Conservation (phyloP, 2,888 invertebrate genomes). For the Oscheius onirici region DNA sequence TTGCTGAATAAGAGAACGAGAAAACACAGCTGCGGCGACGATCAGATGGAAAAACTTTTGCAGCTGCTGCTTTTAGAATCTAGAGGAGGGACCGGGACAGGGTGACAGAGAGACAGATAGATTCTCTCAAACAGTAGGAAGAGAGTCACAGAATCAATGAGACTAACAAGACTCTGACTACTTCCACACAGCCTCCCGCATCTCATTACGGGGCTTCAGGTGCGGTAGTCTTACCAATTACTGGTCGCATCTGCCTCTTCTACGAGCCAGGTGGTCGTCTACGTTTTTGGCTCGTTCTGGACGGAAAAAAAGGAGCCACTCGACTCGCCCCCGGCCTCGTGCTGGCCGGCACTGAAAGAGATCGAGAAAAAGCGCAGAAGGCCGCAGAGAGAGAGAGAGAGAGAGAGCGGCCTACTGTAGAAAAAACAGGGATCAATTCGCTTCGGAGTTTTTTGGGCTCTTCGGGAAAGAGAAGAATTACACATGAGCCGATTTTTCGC, state of each 20-base stretch:
- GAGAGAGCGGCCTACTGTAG: not conserved
- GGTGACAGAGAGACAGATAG: too few species aligned
- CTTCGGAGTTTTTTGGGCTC: too few species aligned
- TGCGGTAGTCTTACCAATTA: not conserved
- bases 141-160: not conserved
- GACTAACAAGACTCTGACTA: not conserved
- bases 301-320: constrained; percentile 11
- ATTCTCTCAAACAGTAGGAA: not conserved
- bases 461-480: not conserved
- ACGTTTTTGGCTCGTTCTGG: constrained; percentile 8
- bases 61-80: too few species aligned
- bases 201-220: constrained; percentile 10
- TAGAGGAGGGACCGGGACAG: too few species aligned
- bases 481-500: not conserved
- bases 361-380: constrained; percentile 8
- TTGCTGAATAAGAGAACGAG: too few species aligned
- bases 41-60: too few species aligned
- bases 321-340: not conserved
- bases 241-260: not conserved
- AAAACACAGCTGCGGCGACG: too few species aligned
- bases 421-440: not conserved
- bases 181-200: not conserved
- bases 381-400: constrained; percentile 1
- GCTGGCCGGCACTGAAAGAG: constrained; percentile 13
- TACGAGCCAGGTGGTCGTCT: not conserved